Evolutionary conservation across 1,140 invertebrate species (phyloP).

Genomic region (Lutraria rhynchaena): DNA sequence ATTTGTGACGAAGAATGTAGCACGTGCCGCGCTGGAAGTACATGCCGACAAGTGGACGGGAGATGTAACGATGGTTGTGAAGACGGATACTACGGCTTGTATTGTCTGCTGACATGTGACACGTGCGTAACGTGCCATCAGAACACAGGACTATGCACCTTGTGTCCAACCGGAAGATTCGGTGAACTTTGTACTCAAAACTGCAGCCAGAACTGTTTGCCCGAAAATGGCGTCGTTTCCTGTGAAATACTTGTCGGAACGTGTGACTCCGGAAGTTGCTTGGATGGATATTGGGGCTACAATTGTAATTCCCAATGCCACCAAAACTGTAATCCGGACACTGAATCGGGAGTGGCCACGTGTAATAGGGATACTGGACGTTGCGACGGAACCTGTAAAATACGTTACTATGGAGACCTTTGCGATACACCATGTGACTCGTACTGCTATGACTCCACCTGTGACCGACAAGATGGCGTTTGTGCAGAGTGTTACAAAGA

Average conservation of each 20-base stretch:
- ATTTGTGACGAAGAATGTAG: slow-evolving; percentile 9
- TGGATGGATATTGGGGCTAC: slow-evolving; percentile 7
- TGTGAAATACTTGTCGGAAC: slow-evolving; percentile 13
- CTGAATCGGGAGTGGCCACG: not conserved
- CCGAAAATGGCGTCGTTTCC: not conserved
- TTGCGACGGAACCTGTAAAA: slow-evolving; percentile 2
- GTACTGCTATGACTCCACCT: slow-evolving; percentile 34
- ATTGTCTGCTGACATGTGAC: slow-evolving; percentile 21
- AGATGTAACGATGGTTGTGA: slow-evolving; percentile 36
- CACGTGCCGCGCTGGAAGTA: slow-evolving; percentile 29
- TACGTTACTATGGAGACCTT: slow-evolving; percentile 20
- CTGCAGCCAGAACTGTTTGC: slow-evolving; percentile 27
- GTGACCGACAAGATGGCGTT: slow-evolving; percentile 35
- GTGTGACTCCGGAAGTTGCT: slow-evolving; percentile 32
- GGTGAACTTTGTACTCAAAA: slow-evolving; percentile 20
- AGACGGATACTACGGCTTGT: slow-evolving; percentile 29
- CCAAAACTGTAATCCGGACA: slow-evolving; percentile 11
- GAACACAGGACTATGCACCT: slow-evolving; percentile 14
- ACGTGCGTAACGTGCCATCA: slow-evolving; percentile 31
- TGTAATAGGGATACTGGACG: slow-evolving; percentile 18
- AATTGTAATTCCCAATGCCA: slow-evolving; percentile 2
- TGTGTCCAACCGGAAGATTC: slow-evolving; percentile 25
- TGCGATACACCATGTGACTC: slow-evolving; percentile 31
- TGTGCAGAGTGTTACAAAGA: slow-evolving; percentile 41
- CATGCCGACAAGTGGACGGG: slow-evolving; percentile 46